Base-by-base conservation (phyloP, 30 jellyfish, hydroid and myxozoan genomes). In the Nemopilema nomurai region DNA sequence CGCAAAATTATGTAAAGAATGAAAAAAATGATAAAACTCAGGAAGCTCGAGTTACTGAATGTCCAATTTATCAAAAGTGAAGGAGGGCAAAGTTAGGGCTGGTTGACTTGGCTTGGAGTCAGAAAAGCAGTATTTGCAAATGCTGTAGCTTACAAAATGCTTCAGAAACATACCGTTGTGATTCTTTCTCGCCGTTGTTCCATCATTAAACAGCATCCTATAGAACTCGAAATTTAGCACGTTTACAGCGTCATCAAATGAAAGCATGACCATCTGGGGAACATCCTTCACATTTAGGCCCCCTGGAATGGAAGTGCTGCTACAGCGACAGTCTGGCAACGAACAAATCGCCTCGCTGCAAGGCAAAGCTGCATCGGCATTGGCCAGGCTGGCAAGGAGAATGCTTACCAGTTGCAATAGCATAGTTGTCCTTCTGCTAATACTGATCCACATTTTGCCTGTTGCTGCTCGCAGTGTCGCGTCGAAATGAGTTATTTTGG, bases 251-350 rank as follows among this genome's bases (percentile, higher is more conserved):
- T 89, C 98, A 27, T 92, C 98, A 71, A 92, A 87, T 0, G 89
- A 63, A 1, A 92, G 25, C 77, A 70, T 68, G 0, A 92, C 96
- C 87, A 92, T 92, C 68, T 92, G 98, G n/a, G 98, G 98, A 50
- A 85, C 90, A 1, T 92, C 90, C 52, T 50, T 28, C 7, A 51
- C 80, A 32, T 51, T 49, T 23, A 92, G 82, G 68, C 97, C 97
- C 9, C 90, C 90, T 16, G 98, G 98, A 30, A 88, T 82, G 22
- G 65, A 63, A 18, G 91, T 62, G 1, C 91, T 82, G 28, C 89
- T 76, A 81, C 98, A 92, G 28, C 52, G 69, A 65, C 98, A 91
- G 49, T 85, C 83, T 6, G 98, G 98, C 67, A 81, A 51, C 30
- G 53, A 64, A 83, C 98, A 92, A 0, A 25, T 63, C 4, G 63